These are phyloP conservation scores for Ariolimax columbianus DNA, from an alignment of 2,888 invertebrate species.

Conservation along the genomic window DNA sequence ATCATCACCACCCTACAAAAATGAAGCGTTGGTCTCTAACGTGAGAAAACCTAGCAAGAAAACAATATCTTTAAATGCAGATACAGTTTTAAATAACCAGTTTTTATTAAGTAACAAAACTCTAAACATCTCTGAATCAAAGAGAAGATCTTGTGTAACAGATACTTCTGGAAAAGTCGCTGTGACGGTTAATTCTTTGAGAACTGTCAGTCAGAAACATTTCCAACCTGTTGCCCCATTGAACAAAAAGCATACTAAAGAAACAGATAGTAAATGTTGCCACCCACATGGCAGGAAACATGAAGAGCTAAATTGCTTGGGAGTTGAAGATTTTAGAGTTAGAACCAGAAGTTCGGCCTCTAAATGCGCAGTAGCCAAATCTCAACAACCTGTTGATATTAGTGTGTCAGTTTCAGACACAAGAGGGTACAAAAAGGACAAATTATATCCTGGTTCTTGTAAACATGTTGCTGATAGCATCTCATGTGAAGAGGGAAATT, in stretches of 20 bases:
- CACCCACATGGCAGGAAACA: neutral
- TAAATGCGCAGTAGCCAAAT: neutral
- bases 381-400: neutral
- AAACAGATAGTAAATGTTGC: neutral
- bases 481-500: neutral
- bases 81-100: neutral
- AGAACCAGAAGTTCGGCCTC: neutral
- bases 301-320: neutral
- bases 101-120: neutral
- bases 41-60: neutral
- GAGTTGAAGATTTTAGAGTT: neutral
- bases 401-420: neutral
- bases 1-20: neutral
- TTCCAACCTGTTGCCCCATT: neutral
- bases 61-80: neutral
- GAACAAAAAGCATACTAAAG: neutral
- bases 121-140: neutral
- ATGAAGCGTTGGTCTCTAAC: neutral
- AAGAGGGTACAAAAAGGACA: neutral
- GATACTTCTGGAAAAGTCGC: neutral
- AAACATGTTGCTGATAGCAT: neutral
- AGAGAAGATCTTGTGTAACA: neutral
- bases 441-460: neutral
- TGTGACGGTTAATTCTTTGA: neutral
- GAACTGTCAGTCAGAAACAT: neutral